These are phyloP conservation scores for Panthera uncia DNA, from an alignment of 2,113 vertebrate genomes.

Conservation along the genomic window DNA sequence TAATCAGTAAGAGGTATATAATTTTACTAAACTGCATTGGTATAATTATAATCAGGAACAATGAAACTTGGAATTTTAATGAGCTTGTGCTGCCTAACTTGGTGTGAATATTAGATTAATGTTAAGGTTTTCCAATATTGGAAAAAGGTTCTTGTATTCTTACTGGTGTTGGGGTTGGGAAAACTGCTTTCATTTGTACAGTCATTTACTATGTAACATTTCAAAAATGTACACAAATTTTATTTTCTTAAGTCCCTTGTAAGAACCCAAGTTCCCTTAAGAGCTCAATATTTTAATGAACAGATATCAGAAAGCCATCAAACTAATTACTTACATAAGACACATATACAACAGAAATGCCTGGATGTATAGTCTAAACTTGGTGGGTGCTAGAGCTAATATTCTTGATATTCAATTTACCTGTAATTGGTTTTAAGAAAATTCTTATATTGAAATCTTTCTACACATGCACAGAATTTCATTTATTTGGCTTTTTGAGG, in stretches of 20 bases:
- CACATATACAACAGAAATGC: not conserved
- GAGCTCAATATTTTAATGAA: slow-evolving; percentile 5
- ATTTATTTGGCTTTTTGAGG: not conserved
- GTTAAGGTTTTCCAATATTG: not conserved
- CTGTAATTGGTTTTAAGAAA: not conserved
- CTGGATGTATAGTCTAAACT: not conserved
- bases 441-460: not conserved
- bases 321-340: not conserved
- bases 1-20: not conserved
- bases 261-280: slow-evolving; percentile 23
- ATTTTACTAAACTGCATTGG: not conserved
- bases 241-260: slow-evolving; percentile 1
- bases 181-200: slow-evolving; percentile 22
- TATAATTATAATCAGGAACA: not conserved
- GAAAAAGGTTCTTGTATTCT: not conserved
- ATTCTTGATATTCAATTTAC: not conserved
- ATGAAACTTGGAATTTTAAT: slow-evolving; percentile 20
- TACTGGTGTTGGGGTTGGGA: not conserved
- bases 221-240: not conserved
- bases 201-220: not conserved
- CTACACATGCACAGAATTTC: not conserved
- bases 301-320: not conserved
- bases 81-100: not conserved
- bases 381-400: not conserved
- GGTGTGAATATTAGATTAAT: slow-evolving; percentile 32